A percentile compares a stretch with the other conserved stretches of the same genome.
Conservation (phyloP, 2,888 invertebrate species). For the Andrena haemorrhoa region DNA sequence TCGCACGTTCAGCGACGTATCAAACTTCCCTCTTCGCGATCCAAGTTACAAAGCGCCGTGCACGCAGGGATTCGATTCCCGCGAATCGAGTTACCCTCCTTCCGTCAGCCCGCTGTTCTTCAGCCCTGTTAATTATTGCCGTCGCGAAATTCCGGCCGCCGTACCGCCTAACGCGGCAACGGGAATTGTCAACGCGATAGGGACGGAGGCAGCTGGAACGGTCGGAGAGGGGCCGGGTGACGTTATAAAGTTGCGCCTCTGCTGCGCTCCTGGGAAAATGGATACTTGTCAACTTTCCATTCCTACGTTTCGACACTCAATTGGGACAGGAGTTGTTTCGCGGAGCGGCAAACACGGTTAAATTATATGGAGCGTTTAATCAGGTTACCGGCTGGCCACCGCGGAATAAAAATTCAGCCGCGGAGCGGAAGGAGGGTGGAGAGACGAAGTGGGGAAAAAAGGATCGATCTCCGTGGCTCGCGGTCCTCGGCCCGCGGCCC, state of each 20-base stretch:
- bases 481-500: slow-evolving; percentile 11
- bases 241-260: slow-evolving; percentile 18
- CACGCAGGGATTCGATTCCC: not conserved
- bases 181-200: not conserved
- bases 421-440: not conserved
- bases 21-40: too few relatives aligned
- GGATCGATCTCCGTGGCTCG: slow-evolving; percentile 47
- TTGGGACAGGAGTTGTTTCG: slow-evolving; percentile 43
- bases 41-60: too few relatives aligned
- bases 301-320: slow-evolving; percentile 43
- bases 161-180: not conserved
- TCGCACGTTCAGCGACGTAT: too few relatives aligned
- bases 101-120: not conserved
- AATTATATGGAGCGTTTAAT: slow-evolving; percentile 70
- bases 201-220: not conserved
- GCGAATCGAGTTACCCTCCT: not conserved
- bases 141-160: slow-evolving; percentile 1
- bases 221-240: not conserved
- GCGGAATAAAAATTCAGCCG: slow-evolving; percentile 60
- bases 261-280: slow-evolving; percentile 5
- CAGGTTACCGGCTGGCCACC: slow-evolving; percentile 54
- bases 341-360: slow-evolving; percentile 42
- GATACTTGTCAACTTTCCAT: slow-evolving; percentile 35
- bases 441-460: not conserved
- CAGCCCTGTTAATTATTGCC: slow-evolving; percentile 4